phyloP scores from a whole-genome alignment of 2,797 vertebrate genomes.

The Argentina silus region DNA sequence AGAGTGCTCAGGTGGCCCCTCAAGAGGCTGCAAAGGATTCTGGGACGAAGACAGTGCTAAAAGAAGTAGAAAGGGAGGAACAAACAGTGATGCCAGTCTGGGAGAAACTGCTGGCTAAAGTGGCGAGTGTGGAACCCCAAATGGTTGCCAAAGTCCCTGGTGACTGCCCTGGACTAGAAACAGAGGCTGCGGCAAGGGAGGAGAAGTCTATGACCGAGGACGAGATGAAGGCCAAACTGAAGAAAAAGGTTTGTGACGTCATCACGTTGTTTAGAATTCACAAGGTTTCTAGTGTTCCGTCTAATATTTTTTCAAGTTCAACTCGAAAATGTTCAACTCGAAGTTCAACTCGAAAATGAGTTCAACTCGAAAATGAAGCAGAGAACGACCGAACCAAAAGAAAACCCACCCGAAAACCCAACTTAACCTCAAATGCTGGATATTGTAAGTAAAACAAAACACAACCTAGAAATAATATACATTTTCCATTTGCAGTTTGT shows the following conservation, averaged over 20 bases:
- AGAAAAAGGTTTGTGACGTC: slow-evolving; percentile 54
- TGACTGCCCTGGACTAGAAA: not conserved
- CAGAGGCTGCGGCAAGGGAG: not conserved
- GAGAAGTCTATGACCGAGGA: slow-evolving; percentile 40
- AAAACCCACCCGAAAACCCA: not conserved
- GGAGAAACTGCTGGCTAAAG: too few species aligned
- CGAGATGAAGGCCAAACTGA: slow-evolving; percentile 59
- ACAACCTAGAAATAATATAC: too few species aligned
- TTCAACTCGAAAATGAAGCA: slow-evolving; percentile 62
- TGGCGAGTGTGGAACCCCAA: too few species aligned
- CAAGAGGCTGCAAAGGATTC: not conserved
- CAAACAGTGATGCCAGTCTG: too few species aligned
- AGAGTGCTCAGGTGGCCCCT: too few species aligned
- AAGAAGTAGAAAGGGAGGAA: too few species aligned
- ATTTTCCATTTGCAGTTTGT: too few species aligned
- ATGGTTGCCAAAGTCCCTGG: not conserved
- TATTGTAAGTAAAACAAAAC: too few species aligned
- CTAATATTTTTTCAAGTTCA: too few species aligned
- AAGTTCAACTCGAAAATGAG: slow-evolving; percentile 60
- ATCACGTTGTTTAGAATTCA: not conserved
- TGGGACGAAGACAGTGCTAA: not conserved
- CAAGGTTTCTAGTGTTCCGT: too few species aligned
- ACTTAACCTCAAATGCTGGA: too few species aligned
- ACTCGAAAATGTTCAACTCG: too few species aligned
- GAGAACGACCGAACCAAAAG: slow-evolving; percentile 2